These are phyloP conservation scores for Eueides isabella DNA, from an alignment of 1,140 invertebrate genomes.

Conservation along the genomic window DNA sequence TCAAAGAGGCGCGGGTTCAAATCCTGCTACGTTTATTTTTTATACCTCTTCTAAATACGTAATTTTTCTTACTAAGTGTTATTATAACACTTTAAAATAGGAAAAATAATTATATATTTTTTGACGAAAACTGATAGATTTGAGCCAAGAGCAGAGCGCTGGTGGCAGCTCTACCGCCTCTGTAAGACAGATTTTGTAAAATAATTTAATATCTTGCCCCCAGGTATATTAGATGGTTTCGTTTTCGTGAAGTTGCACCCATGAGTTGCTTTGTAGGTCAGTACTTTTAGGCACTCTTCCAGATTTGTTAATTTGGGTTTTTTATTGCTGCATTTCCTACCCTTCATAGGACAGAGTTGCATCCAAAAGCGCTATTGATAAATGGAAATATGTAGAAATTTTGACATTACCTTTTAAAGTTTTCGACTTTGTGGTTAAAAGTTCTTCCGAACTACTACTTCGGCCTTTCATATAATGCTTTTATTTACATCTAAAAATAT, in stretches of 20 bases:
- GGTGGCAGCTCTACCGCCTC: no score
- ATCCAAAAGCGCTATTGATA: slow-evolving; percentile 11
- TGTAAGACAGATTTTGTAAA: slow-evolving; percentile 29
- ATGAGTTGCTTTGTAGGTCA: slow-evolving; percentile 77
- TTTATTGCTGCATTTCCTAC: slow-evolving; percentile 28
- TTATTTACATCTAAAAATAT: slow-evolving; percentile 9
- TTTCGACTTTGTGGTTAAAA: not conserved
- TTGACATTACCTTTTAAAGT: not conserved
- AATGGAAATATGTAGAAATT: not conserved
- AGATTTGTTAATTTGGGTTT: slow-evolving; percentile 50
- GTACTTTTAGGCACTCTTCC: slow-evolving; percentile 68
- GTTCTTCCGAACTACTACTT: not conserved
- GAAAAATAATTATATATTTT: no score
- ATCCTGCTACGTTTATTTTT: no score
- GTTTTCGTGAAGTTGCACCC: slow-evolving; percentile 72
- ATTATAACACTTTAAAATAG: no score
- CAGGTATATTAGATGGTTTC: slow-evolving; percentile 77
- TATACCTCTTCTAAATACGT: no score
- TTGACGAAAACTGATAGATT: no score
- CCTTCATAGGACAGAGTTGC: slow-evolving; percentile 12
- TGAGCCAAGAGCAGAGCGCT: no score
- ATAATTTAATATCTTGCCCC: slow-evolving; percentile 58
- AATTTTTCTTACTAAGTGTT: no score
- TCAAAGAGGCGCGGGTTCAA: no score
- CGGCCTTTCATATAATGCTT: slow-evolving; percentile 4